Percentiles rank a stretch among this genome's conserved stretches.
Conservation (phyloP, 2,888 invertebrate genomes). For the Panzeria rudis region DNA sequence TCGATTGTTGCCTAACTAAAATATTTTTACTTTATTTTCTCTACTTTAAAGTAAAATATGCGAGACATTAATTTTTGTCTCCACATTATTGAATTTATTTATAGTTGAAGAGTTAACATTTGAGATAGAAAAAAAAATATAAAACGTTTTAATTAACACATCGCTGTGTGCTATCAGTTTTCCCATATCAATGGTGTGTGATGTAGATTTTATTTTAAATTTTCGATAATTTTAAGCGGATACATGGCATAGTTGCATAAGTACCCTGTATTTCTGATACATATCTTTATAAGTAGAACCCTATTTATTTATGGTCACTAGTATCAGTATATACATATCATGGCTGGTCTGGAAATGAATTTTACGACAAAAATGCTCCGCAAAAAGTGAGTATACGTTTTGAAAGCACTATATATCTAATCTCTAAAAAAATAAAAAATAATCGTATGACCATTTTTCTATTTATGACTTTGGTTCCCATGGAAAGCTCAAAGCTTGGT, state of each 20-base stretch:
- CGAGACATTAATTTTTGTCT: neutral
- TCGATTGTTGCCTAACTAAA: slow-evolving; percentile 1
- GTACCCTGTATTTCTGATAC: neutral
- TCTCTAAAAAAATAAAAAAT: too few species aligned
- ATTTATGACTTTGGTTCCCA: too few species aligned
- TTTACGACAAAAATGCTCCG: too few species aligned
- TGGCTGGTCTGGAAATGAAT: too few species aligned
- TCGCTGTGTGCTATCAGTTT: slow-evolving; percentile 23
- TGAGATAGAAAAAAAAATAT: neutral
- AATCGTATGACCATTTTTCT: too few species aligned
- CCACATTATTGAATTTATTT: slow-evolving; percentile 1
- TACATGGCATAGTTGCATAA: slow-evolving; percentile 1
- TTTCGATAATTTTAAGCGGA: slow-evolving; percentile 20
- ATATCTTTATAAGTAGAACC: too few species aligned
- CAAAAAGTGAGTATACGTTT: too few species aligned
- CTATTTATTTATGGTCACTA: too few species aligned
- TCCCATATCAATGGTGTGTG: neutral
- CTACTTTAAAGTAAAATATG: neutral
- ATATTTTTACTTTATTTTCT: neutral
- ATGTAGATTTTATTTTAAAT: slow-evolving; percentile 39
- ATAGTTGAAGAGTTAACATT: neutral
- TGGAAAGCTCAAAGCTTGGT: too few species aligned
- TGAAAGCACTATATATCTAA: too few species aligned
- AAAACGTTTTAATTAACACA: slow-evolving; percentile 44
- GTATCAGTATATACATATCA: too few species aligned